Conservation (phyloP, 1,140 invertebrate species). For the Achroia grisella region DNA sequence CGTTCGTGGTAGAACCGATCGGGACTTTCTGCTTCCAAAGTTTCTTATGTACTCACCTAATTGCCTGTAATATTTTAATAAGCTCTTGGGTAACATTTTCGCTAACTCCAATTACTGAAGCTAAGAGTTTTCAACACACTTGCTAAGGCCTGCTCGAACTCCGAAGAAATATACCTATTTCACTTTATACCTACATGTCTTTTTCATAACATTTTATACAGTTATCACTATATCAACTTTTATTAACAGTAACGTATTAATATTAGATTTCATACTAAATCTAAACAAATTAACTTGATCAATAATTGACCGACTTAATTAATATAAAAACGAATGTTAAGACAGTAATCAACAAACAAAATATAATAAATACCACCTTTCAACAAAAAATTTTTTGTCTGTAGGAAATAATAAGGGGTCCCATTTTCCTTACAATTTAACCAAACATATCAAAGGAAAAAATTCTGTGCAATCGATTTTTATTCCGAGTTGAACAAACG, state of each 20-base stretch:
- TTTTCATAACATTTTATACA: no score
- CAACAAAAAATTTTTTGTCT: background rate
- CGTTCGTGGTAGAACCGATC: constrained; percentile 8
- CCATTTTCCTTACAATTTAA: background rate
- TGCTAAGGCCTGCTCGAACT: no score
- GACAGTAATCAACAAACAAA: background rate
- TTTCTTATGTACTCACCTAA: constrained; percentile 10
- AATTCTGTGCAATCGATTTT: background rate
- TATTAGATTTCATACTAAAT: no score
- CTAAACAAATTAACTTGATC: no score
- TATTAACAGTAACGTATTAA: no score
- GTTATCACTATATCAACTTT: no score
- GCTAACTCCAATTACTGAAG: background rate
- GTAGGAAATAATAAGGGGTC: background rate
- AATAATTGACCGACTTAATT: no score
- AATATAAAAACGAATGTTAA: no score
- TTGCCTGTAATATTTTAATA: constrained; percentile 13
- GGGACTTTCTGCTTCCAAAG: constrained; percentile 7
- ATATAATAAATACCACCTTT: background rate
- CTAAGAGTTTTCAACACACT: background rate
- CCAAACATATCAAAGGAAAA: no score
- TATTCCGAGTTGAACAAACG: background rate
- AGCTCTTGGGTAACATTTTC: constrained; percentile 3
- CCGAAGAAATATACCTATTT: no score
- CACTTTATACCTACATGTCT: no score